Evolutionary conservation across 64 coral and sea anemone species (phyloP), one percentile per base, ranked within the genome.

Genomic region (Orbicella faveolata): DNA sequence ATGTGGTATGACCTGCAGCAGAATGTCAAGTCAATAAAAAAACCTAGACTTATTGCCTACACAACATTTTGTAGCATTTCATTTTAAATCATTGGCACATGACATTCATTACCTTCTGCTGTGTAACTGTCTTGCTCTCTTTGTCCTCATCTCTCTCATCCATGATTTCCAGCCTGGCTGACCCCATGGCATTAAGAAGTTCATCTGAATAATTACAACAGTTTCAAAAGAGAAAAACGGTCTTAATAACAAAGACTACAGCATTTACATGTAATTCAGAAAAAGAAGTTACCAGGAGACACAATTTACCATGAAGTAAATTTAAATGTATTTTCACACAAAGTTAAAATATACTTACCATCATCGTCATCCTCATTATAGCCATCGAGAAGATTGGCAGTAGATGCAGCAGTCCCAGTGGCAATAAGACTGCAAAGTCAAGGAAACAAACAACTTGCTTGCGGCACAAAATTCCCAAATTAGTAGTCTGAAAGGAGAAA

Each of bases 331-430:
- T 5, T 48, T 48, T 39, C 37, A 2, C 4, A 39, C 37, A 39
- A 4, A 39, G 37, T 39, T 39, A 39, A 1, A 39, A 39, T 48
- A 6, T 48, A 48, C 41, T 48, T 62, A 59, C 54, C 82, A 96
- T 82, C 94, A 90, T 96, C 94, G 3, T 93, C 91, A 20, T 93
- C 94, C 21, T 93, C 91, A 4, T 90, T 83, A 33, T 96, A 96
- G 17, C 92, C 88, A 20, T 96, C 94, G 76, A 96, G 59, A 63
- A 96, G 81, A 61, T 93, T 96, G 78, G 94, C 87, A n/a, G 94
- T 96, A 26, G 94, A 96, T 51, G 34, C 81, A 39, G 94, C 80
- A 87, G 87, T 37, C 17, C 87, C 94, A 89, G 79, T 82, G 26
- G 90, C 76, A 69, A 96, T 93, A 36, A 96, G 81, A 78, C 94